Base-by-base conservation (phyloP, 1,140 invertebrate species). In the Zaprionus camerounensis region DNA sequence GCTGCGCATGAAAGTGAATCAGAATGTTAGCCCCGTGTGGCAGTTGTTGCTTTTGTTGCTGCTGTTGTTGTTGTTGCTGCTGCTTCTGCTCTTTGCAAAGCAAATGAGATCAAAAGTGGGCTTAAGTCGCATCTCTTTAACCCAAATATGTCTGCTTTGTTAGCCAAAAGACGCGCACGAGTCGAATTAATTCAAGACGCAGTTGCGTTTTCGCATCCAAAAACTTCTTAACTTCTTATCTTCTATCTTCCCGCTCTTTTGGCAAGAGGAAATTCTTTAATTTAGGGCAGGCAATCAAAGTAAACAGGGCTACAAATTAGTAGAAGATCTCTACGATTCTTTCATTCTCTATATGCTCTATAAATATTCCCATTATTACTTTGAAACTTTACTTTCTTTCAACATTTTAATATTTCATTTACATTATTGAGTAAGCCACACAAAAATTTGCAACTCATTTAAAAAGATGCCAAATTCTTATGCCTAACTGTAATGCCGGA, bases 61-160 rank as follows among this genome's bases (percentile, higher is more conserved):
- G 44, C 28, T 57, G 56, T 7, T 66, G n/a, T n/a, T n/a, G 63
- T 24, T 74, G 69, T 49, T 51, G 69, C 6, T 64, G 58, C 15
- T 64, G 71, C 17, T 62, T 61, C 20, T 61, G 49, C 61, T 83
- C 69, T 78, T 78, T 88, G 80, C 78, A 84, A 81, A 81, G 70
- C 81, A 88, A 90, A 88, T 90, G 79, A 88, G 79, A 88, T 88
- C 85, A 88, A 88, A 90, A 90, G 81, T 88, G 78, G 85, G 78
- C 78, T 90, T 88, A 79, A 81, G 84, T 90, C 75, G 84, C 85
- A 88, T 88, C 84, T 88, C 69, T 90, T 88, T 88, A 88, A 88
- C 84, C 84, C 76, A 46, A 88, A 88, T 88, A 88, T 80, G 84
- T 90, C 85, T 85, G 67, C 66, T 66, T 57, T 76, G 56, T 86